Evolutionary conservation across 2,797 vertebrate species (phyloP).

Genomic region (Clangula hyemalis): DNA sequence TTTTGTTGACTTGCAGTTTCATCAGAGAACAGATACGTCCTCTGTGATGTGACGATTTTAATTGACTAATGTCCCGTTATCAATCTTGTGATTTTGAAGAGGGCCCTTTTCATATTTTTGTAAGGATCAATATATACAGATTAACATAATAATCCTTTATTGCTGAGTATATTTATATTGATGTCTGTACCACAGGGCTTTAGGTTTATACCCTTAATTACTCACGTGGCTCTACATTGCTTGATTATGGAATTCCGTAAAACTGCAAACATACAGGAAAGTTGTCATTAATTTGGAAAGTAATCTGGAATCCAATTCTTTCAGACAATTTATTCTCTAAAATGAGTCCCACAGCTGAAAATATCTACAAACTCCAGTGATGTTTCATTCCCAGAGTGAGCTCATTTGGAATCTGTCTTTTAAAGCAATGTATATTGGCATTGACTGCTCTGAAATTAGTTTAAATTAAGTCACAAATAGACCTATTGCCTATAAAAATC

Average conservation of each 20-base stretch:
- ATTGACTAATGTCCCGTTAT: not conserved
- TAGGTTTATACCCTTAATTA: not conserved
- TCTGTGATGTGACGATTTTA: not conserved
- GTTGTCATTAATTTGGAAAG: conserved; percentile 24
- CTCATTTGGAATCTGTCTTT: not conserved
- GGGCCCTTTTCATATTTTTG: not conserved
- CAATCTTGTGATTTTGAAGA: not conserved
- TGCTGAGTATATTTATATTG: conserved; percentile 5
- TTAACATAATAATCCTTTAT: not conserved
- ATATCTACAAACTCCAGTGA: not conserved
- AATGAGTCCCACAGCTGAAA: conserved; percentile 21
- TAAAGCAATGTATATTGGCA: not conserved
- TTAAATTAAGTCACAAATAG: conserved; percentile 34
- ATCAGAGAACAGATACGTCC: not conserved
- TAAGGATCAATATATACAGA: not conserved
- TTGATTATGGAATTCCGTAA: not conserved
- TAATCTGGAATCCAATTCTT: conserved; percentile 30
- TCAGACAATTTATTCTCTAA: not conserved
- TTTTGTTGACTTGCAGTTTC: not conserved
- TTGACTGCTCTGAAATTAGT: not conserved
- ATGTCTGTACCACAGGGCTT: not conserved
- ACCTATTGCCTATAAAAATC: conserved; percentile 1
- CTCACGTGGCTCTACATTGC: not conserved
- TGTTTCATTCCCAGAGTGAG: not conserved
- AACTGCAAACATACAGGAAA: not conserved